These are phyloP conservation scores for Spheniscus mendiculus DNA, from an alignment of 2,113 vertebrate genomes.

Conservation along the genomic window DNA sequence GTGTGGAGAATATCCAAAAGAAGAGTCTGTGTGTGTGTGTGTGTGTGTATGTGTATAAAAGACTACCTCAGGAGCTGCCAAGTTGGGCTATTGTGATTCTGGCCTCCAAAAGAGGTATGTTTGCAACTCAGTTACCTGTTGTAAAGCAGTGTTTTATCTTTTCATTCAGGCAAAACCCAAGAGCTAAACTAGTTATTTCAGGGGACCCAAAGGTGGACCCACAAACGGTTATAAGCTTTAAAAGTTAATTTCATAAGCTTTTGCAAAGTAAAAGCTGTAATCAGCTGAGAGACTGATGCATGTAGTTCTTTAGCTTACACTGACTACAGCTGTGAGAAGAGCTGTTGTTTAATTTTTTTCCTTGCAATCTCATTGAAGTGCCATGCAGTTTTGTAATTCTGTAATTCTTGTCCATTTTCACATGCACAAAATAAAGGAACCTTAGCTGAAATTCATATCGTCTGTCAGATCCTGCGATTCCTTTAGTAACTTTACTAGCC, in stretches of 20 bases:
- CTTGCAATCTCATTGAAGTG: background rate
- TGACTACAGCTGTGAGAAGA: background rate
- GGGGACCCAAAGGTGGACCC: fast-evolving
- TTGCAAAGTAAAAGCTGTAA: background rate
- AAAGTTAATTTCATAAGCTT: background rate
- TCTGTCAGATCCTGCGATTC: background rate
- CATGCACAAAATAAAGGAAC: background rate
- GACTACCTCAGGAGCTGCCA: background rate
- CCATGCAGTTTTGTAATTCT: background rate
- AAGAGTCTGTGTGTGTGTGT: fast-evolving
- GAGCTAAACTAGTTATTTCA: background rate
- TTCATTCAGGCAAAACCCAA: background rate
- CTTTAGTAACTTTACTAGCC: background rate
- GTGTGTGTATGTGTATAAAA: background rate
- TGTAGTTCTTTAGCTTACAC: fast-evolving
- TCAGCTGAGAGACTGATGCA: background rate
- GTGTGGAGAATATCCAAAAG: background rate
- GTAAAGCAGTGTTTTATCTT: background rate
- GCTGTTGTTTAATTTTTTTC: background rate
- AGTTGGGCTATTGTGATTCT: background rate
- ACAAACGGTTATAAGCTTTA: background rate
- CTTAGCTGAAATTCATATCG: background rate
- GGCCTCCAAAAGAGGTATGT: background rate
- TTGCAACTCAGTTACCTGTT: background rate
- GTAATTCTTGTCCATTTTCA: background rate